phyloP scores from a whole-genome alignment of 2,888 invertebrate genomes.

The Drosophila merina region DNA sequence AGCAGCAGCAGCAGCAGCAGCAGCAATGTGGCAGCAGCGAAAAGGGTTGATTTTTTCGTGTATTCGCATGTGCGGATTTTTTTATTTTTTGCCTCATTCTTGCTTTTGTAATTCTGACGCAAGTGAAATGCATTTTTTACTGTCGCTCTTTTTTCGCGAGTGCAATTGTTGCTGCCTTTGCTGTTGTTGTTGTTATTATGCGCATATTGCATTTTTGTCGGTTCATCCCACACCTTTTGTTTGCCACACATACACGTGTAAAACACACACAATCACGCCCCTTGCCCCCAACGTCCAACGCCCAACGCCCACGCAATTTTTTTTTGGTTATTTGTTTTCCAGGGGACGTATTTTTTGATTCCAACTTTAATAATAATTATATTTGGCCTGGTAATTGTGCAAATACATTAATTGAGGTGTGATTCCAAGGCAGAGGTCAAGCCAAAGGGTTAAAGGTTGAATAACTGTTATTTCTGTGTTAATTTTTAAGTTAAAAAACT shows the following conservation, averaged over 20 bases:
- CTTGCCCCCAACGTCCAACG: neutral
- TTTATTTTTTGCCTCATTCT: conserved; percentile 51
- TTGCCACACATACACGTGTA: conserved; percentile 22
- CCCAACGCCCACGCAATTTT: neutral
- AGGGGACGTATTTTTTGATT: neutral
- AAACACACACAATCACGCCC: conserved; percentile 9
- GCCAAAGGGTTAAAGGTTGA: neutral
- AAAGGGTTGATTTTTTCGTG: conserved; percentile 73
- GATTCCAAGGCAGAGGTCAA: conserved; percentile 26
- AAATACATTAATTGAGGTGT: conserved; percentile 30
- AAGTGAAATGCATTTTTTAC: conserved; percentile 51
- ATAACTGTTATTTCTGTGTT: no score
- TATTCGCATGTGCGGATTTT: conserved; percentile 17
- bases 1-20: conserved; percentile 69
- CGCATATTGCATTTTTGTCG: conserved; percentile 74
- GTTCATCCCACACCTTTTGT: conserved; percentile 74
- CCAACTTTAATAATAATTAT: conserved; percentile 30
- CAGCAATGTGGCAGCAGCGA: conserved; percentile 25
- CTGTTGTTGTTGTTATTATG: conserved; percentile 59
- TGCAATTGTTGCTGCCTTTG: conserved; percentile 18
- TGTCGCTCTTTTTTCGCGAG: conserved; percentile 12
- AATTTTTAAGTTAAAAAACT: no score
- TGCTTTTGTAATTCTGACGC: conserved; percentile 68
- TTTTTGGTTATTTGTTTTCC: conserved; percentile 15
- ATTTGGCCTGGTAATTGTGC: conserved; percentile 37